A percentile compares a stretch with the other conserved stretches of the same genome.
phyloP scores from a whole-genome alignment of 2,888 invertebrate species.

The Melieria omissa region DNA sequence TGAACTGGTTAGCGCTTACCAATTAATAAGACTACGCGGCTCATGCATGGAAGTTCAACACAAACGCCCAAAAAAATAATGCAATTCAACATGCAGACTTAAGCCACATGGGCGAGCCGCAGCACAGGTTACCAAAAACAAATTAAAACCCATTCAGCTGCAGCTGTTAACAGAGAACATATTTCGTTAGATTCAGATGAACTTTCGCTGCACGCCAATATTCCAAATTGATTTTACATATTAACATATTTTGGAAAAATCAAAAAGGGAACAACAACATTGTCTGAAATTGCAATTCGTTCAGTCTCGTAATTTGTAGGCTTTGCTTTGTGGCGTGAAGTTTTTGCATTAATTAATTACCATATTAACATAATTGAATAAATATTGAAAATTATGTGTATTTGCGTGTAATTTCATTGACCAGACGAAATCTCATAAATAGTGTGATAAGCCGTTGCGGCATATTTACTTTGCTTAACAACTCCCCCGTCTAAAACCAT shows the following conservation, averaged over 20 bases:
- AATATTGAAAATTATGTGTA: no score
- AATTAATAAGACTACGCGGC: background rate
- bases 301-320: conserved; percentile 55
- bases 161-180: background rate
- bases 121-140: no score
- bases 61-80: background rate
- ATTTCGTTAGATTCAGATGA: background rate
- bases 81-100: background rate
- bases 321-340: conserved; percentile 22
- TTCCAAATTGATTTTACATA: conserved; percentile 3
- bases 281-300: conserved; percentile 47
- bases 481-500: background rate
- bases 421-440: conserved; percentile 51
- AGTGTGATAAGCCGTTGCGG: conserved; percentile 57
- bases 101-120: background rate
- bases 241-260: conserved; percentile 3
- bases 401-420: no score
- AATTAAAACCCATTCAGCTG: background rate
- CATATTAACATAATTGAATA: conserved; percentile 41
- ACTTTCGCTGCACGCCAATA: conserved; percentile 1
- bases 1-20: background rate
- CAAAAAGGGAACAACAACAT: background rate
- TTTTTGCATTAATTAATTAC: conserved; percentile 26
- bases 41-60: background rate
- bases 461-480: conserved; percentile 48